Conservation (phyloP, 2,888 invertebrate genomes). For the Drosophila engyochracea region DNA sequence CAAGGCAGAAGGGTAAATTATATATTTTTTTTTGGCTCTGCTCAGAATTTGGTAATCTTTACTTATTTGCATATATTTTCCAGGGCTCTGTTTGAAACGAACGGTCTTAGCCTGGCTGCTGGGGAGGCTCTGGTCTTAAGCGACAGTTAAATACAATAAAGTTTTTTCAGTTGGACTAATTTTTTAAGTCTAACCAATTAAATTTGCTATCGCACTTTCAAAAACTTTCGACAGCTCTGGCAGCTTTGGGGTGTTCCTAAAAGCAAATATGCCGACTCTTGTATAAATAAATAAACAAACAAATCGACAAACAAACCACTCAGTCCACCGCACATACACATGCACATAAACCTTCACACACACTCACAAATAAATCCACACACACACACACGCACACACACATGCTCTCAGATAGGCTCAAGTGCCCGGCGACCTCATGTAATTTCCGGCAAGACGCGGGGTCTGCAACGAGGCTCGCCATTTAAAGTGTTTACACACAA, state of each 20-base stretch:
- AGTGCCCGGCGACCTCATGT: constrained; percentile 51
- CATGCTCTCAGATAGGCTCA: constrained; percentile 41
- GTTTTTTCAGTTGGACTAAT: constrained; percentile 11
- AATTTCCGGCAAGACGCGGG: constrained; percentile 22
- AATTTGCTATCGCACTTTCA: constrained; percentile 32
- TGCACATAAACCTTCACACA: background rate
- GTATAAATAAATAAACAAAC: constrained; percentile 62
- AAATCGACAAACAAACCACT: constrained; percentile 73
- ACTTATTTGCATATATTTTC: background rate
- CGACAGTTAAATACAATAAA: constrained; percentile 37
- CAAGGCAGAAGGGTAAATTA: constrained; percentile 51
- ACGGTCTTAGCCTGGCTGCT: constrained; percentile 51
- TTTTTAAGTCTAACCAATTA: constrained; percentile 45
- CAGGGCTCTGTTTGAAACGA: constrained; percentile 47
- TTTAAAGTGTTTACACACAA: constrained; percentile 79
- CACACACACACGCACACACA: constrained; percentile 11
- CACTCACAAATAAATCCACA: constrained; percentile 1
- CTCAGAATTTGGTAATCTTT: background rate
- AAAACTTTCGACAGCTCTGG: constrained; percentile 9
- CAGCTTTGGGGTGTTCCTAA: constrained; percentile 34
- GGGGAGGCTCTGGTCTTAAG: constrained; percentile 65
- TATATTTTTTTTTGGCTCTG: background rate
- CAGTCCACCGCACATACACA: constrained; percentile 16
- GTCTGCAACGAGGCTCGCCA: constrained; percentile 23
- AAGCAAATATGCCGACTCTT: constrained; percentile 60